phyloP scores from a whole-genome alignment of 2,888 invertebrate species.

The Portevinia maculata region DNA sequence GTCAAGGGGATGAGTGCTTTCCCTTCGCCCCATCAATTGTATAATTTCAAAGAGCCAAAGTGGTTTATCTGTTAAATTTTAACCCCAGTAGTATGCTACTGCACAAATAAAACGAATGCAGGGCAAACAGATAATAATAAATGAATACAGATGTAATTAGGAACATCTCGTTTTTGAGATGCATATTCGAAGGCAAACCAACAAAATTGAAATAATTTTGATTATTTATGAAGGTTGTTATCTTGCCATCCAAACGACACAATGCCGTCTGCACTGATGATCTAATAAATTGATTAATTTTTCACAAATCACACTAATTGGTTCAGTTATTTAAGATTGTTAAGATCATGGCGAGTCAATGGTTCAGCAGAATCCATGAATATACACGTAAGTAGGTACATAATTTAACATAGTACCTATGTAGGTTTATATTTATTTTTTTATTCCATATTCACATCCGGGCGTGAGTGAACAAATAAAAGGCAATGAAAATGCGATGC shows the following conservation, averaged over 20 bases:
- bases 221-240: not conserved
- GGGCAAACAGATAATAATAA: slow-evolving; percentile 30
- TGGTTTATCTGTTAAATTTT: slow-evolving; percentile 53
- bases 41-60: slow-evolving; percentile 37
- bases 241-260: not conserved
- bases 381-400: no score
- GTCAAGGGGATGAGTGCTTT: slow-evolving; percentile 28
- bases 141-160: slow-evolving; percentile 33
- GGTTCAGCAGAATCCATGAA: not conserved
- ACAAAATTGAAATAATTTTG: slow-evolving; percentile 7
- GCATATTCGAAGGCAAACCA: slow-evolving; percentile 5
- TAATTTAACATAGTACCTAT: no score
- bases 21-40: slow-evolving; percentile 3
- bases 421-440: slow-evolving; percentile 12
- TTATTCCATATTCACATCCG: slow-evolving; percentile 43
- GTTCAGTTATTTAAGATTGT: slow-evolving; percentile 4
- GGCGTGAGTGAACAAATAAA: slow-evolving; percentile 47
- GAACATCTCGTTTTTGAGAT: slow-evolving; percentile 13
- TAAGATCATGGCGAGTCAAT: slow-evolving; percentile 14
- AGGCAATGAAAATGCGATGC: slow-evolving; percentile 44
- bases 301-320: slow-evolving; percentile 27
- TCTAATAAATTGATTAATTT: slow-evolving; percentile 19
- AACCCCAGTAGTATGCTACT: slow-evolving; percentile 44
- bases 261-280: not conserved
- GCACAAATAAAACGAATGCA: slow-evolving; percentile 21